Base-by-base conservation (phyloP, 1,140 invertebrate species). In the Ceratitis capitata region DNA sequence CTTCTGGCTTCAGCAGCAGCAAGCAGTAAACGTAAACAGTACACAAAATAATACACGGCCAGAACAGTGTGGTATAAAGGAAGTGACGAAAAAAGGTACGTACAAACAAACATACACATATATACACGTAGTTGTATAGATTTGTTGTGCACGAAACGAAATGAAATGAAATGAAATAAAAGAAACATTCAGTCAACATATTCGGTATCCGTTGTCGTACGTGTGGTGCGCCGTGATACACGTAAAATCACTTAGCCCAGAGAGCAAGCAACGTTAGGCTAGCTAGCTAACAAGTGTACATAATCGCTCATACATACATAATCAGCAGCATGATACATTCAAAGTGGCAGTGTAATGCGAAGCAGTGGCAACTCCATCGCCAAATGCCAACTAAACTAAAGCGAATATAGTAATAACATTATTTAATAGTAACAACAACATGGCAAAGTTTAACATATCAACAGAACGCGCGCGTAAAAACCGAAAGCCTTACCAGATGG, bases 231-330 rank as follows among this genome's bases (percentile, higher is more conserved):
- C 87, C 89, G 88, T 88, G 90, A 89, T 90, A 90, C 89, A 90
- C 89, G 89, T 89, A 90, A 90, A 90, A 90, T 89, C 89, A 90
- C 89, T 90, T 90, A 90, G 89, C 86, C 83, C 85, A 78, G 87
- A 85, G 85, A 87, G 86, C 86, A 74, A n/a, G 23, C 53, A 42
- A n/a, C n/a, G n/a, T n/a, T n/a, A n/a, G n/a, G n/a, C n/a, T n/a
- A n/a, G 45, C 35, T 42, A 23, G 19, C 3, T 61, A 26, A 61
- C 56, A 32, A n/a, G n/a, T n/a, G n/a, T n/a, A n/a, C n/a, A n/a
- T n/a, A n/a, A n/a, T n/a, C n/a, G n/a, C 23, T 10, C n/a, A 61
- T 61, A 61, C 56, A 61, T 1, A n/a, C 35, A n/a, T 12, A 45
- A 23, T n/a, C 32, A 23, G 45, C 39, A 45, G 69, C 69, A 45